Evolutionary conservation across 2,797 vertebrate genomes (phyloP).

Genomic region (Bradypus variegatus): DNA sequence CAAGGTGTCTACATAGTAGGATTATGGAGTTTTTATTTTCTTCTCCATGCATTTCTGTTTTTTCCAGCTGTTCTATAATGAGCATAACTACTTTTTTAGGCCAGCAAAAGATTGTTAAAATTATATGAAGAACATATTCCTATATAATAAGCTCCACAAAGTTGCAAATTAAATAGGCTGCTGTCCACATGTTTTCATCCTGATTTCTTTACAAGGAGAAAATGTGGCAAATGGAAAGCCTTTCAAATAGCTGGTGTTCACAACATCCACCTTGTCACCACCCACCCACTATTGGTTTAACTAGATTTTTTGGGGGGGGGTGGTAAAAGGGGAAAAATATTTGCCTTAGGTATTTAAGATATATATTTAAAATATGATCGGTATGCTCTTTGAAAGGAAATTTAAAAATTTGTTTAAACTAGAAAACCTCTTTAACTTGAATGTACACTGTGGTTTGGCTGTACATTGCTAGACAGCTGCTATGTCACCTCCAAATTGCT

Average conservation of each 20-base stretch:
- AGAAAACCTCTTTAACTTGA: too few relatives aligned
- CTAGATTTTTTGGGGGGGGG: not conserved
- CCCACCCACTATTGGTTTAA: not conserved
- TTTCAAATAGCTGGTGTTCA: not conserved
- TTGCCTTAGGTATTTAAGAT: slow-evolving; percentile 3
- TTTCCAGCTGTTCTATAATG: not conserved
- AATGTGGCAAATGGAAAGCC: not conserved
- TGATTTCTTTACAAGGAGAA: not conserved
- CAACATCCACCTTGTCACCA: not conserved
- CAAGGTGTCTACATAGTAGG: not conserved
- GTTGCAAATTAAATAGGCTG: too few relatives aligned
- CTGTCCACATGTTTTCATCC: too few relatives aligned
- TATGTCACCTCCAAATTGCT: too few relatives aligned
- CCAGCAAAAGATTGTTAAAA: too few relatives aligned
- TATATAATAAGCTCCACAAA: too few relatives aligned
- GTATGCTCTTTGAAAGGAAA: too few relatives aligned
- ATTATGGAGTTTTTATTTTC: not conserved
- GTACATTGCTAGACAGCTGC: too few relatives aligned
- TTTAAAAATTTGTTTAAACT: too few relatives aligned
- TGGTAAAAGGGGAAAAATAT: not conserved
- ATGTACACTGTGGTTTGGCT: too few relatives aligned
- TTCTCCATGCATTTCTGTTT: not conserved
- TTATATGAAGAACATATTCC: too few relatives aligned
- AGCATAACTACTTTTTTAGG: not conserved
- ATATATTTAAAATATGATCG: too few relatives aligned